Conservation (phyloP, 2,888 invertebrate genomes). For the Drosophila ustulata region DNA sequence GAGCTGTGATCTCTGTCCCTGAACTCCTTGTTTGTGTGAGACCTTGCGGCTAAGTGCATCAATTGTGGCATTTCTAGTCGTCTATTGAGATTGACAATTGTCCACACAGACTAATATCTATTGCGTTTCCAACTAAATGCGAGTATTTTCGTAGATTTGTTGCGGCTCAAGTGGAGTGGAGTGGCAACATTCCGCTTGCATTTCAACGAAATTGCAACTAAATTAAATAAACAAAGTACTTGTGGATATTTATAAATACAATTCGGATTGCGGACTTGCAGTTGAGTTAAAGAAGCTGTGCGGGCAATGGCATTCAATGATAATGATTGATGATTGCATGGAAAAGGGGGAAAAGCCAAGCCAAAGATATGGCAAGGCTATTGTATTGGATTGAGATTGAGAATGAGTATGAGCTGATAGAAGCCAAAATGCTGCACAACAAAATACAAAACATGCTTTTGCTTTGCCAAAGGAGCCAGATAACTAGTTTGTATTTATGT, state of each 20-base stretch:
- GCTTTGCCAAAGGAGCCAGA: constrained; percentile 19
- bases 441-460: constrained; percentile 18
- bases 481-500: constrained; percentile 15
- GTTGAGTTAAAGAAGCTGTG: constrained; percentile 8
- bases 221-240: constrained; percentile 32
- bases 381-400: constrained; percentile 30
- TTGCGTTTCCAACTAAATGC: not conserved
- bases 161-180: constrained; percentile 1
- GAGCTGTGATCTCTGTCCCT: constrained; percentile 3
- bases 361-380: constrained; percentile 9
- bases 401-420: constrained; percentile 30
- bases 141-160: not conserved
- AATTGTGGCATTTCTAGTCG: constrained; percentile 56
- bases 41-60: constrained; percentile 66
- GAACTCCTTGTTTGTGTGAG: constrained; percentile 34
- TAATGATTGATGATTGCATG: constrained; percentile 61
- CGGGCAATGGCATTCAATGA: constrained; percentile 24
- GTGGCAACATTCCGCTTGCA: constrained; percentile 1
- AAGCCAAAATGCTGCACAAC: constrained; percentile 22
- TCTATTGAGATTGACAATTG: constrained; percentile 60
- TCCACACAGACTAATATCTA: not conserved
- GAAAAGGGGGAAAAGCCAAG: constrained; percentile 16
- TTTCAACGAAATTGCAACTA: not conserved
- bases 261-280: constrained; percentile 13
- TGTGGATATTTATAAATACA: constrained; percentile 24